A percentile compares a stretch with the other conserved stretches of the same genome.
Conservation (phyloP, 92 coral and sea anemone species). For the Palythoa grandiflora region DNA sequence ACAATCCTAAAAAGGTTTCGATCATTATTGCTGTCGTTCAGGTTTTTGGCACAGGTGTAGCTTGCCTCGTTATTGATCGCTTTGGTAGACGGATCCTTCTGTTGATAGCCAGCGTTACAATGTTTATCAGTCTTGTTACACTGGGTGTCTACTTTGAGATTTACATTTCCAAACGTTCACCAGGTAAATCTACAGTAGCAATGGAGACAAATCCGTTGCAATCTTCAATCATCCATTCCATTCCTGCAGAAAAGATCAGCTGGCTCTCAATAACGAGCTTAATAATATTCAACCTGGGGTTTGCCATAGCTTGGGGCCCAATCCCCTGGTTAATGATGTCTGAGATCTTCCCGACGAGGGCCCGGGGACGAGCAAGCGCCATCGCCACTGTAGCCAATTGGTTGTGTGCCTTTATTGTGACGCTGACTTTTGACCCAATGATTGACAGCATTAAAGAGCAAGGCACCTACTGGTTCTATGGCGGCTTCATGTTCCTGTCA, state of each 20-base stretch:
- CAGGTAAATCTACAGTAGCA: neutral
- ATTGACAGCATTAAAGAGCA: conserved; percentile 54
- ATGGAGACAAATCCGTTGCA: neutral
- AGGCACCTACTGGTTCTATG: conserved; percentile 91
- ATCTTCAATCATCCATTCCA: conserved; percentile 50
- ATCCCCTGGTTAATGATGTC: conserved; percentile 95
- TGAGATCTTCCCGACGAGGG: conserved; percentile 88
- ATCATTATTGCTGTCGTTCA: conserved; percentile 77
- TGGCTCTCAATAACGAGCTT: conserved; percentile 83
- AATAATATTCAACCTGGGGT: conserved; percentile 62
- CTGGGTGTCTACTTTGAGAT: conserved; percentile 79
- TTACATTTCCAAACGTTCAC: neutral
- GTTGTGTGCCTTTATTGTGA: conserved; percentile 75
- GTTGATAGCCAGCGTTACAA: conserved; percentile 68
- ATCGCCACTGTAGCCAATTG: conserved; percentile 79
- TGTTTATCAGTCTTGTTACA: conserved; percentile 70
- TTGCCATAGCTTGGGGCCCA: conserved; percentile 95
- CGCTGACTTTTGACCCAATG: conserved; percentile 71
- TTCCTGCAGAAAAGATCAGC: conserved; percentile 64
- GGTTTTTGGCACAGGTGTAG: conserved; percentile 65
- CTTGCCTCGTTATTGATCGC: conserved; percentile 76
- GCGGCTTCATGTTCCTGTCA: conserved; percentile 70
- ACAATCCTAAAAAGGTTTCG: conserved; percentile 70
- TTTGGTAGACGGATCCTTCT: conserved; percentile 89
- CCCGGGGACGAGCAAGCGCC: conserved; percentile 88